Base-by-base conservation (phyloP, 2,888 invertebrate species). In the Octonoba sinensis region DNA sequence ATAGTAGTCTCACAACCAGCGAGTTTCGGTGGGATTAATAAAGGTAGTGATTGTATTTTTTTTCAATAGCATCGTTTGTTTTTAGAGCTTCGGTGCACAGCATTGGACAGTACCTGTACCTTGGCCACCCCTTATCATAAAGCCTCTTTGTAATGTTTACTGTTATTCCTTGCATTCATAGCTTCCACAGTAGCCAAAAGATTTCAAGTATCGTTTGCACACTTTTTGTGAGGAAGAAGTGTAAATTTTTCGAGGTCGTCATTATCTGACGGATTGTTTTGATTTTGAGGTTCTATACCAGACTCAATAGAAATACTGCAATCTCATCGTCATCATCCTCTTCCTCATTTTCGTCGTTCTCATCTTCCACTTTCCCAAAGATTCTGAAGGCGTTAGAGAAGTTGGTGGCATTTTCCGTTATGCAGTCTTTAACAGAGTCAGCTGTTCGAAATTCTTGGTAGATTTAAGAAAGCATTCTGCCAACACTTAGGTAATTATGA, bases 61-160 rank as follows among this genome's bases (percentile, higher is more conserved):
- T 47, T 47, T 47, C 47, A 47, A 47, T 47, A 47, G 47, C 47
- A 47, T 47, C 47, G 47, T n/a, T 47, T 47, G 47, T 47, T 47
- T 47, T 47, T 47, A 15, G 47, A 47, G 47, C 47, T 47, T 47
- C 47, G 47, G 47, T 47, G 47, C 47, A 47, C 47, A 47, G 47
- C 47, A 47, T 47, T 47, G 47, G 47, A 47, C 47, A 47, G 47
- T 47, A 13, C 47, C 47, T 47, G 47, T 47, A 47, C 47, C 47
- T 47, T 47, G 47, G 47, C 47, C 47, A 47, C 15, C 47, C 47
- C 47, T 15, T 47, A 13, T 12, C 15, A 11, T 12, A 13, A 47
- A 47, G 15, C 12, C 47, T 15, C 15, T 11, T 47, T 47, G 47
- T 47, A 47, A 47, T 47, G 47, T 47, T 47, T 47, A 47, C 47